A percentile compares a stretch with the other conserved stretches of the same genome.
phyloP scores from a whole-genome alignment of 2,888 invertebrate genomes.

The Lathronympha strigana region DNA sequence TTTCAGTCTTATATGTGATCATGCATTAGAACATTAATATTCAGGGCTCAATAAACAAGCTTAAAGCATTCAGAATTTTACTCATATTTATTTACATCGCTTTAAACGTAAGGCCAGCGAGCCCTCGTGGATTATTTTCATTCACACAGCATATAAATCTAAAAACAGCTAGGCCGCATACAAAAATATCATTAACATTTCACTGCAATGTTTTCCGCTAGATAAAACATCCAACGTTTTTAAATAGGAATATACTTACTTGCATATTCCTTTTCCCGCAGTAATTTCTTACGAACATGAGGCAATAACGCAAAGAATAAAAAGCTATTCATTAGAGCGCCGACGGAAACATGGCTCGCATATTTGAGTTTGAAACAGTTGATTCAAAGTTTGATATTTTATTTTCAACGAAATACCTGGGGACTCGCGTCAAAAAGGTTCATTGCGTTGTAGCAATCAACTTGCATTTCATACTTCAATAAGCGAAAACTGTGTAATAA shows the following conservation, averaged over 20 bases:
- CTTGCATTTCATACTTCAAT: constrained; percentile 12
- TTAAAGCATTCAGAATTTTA: not conserved
- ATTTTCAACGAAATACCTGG: constrained; percentile 31
- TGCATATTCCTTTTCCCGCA: constrained; percentile 35
- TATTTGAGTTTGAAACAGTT: constrained; percentile 46
- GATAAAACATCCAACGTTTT: constrained; percentile 34
- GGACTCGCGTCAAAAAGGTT: not conserved
- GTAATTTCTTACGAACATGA: constrained; percentile 37
- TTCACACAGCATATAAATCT: constrained; percentile 17
- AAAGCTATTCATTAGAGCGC: constrained; percentile 51
- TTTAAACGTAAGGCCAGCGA: not conserved
- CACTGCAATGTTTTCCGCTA: constrained; percentile 27
- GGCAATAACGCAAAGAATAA: constrained; percentile 45
- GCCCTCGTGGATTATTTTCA: not conserved
- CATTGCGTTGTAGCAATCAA: not conserved
- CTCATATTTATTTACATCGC: not conserved
- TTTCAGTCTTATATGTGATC: too few species aligned
- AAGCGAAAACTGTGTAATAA: too few species aligned
- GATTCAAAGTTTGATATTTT: constrained; percentile 49
- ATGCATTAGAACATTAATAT: too few species aligned
- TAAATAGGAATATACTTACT: constrained; percentile 36
- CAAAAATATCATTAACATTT: constrained; percentile 28
- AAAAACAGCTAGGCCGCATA: constrained; percentile 25
- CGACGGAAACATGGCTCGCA: constrained; percentile 48
- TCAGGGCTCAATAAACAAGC: not conserved